A percentile compares a stretch with the other conserved stretches of the same genome.
Evolutionary conservation across 1,140 invertebrate species (phyloP).

Genomic region (Hormaphis cornu): DNA sequence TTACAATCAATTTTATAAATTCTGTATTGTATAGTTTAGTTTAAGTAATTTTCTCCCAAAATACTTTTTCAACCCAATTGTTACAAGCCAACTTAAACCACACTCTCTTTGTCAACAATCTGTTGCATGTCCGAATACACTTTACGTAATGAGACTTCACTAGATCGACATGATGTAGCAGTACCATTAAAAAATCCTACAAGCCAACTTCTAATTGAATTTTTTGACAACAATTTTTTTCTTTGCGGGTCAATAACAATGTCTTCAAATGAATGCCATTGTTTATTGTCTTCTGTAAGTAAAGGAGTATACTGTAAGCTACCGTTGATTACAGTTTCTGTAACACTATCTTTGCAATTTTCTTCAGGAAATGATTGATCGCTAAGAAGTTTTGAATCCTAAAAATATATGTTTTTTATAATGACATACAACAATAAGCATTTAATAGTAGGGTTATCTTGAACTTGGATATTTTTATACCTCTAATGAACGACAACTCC

Average conservation of each 20-base stretch:
- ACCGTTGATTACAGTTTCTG: slow-evolving; percentile 42
- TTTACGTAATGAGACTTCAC: slow-evolving; percentile 54
- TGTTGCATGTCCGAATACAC: slow-evolving; percentile 45
- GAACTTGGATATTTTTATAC: slow-evolving; percentile 2
- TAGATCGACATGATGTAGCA: slow-evolving; percentile 52
- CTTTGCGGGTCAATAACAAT: slow-evolving; percentile 48
- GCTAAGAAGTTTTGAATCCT: slow-evolving; percentile 4
- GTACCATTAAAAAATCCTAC: slow-evolving; percentile 58
- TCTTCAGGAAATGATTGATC: slow-evolving; percentile 35
- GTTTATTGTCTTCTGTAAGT: slow-evolving; percentile 48
- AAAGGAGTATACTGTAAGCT: slow-evolving; percentile 44
- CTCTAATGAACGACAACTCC: slow-evolving; percentile 34
- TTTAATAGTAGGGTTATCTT: not conserved
- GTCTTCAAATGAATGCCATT: slow-evolving; percentile 65
- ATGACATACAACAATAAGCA: not conserved
- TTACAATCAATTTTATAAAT: not conserved
- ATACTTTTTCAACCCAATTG: not conserved
- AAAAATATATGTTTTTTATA: not conserved
- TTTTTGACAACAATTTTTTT: slow-evolving; percentile 41
- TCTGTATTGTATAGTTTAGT: not conserved
- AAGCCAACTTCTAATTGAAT: slow-evolving; percentile 54
- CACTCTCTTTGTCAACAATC: slow-evolving; percentile 34
- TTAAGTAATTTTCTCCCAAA: not conserved
- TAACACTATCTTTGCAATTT: slow-evolving; percentile 42
- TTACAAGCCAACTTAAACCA: not conserved